Base-by-base conservation (phyloP, 2,797 vertebrate genomes). In the Fundulus diaphanus region DNA sequence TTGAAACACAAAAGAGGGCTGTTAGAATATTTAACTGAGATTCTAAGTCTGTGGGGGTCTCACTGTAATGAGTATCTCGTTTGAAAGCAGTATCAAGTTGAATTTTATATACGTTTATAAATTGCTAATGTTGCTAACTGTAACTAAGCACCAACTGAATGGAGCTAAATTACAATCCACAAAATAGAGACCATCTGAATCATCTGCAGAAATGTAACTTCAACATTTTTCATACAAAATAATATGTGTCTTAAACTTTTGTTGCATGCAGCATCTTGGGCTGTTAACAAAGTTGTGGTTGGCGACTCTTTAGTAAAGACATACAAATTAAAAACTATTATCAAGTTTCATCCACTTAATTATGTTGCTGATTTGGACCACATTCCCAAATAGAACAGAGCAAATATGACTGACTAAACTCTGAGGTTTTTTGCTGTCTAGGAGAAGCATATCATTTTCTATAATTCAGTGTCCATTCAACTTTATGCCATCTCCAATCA, bases 391-490 rank as follows among this genome's bases (percentile, higher is more conserved):
- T 22, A 18, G 20, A 1, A 7, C 49, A 7, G 49, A 51, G 5
- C 20, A 12, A 46, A 46, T 6, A 35, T 18, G 13, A 40, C 0
- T 72, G 16, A 13, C 24, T 35, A 2, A 73, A 42, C 15, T 1
- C 3, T 61, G 44, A 73, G 37, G 37, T 13, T 48, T 68, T 72
- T 24, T 24, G 13, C 31, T 46, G 5, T 42, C 27, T 51, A 37
- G 15, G 35, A 33, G 52, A 65, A 7, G 11, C 15, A 24, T 22
- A n/a, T 20, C 66, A 24, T 7, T 72, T 22, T 24, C 33, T 48
- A 49, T 37, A 57, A 49, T 51, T 49, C 68, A 72, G 33, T 1
- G 29, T 74, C 56, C 29, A 69, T 74, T 74, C 48, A 78, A 11
- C 35, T 68, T 29, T 24, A 57, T 35, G 11, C 20, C 3, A 0